Evolutionary conservation across 2,113 vertebrate species (phyloP), one percentile per base, ranked within the genome.

Genomic region (Phyllostomus discolor): DNA sequence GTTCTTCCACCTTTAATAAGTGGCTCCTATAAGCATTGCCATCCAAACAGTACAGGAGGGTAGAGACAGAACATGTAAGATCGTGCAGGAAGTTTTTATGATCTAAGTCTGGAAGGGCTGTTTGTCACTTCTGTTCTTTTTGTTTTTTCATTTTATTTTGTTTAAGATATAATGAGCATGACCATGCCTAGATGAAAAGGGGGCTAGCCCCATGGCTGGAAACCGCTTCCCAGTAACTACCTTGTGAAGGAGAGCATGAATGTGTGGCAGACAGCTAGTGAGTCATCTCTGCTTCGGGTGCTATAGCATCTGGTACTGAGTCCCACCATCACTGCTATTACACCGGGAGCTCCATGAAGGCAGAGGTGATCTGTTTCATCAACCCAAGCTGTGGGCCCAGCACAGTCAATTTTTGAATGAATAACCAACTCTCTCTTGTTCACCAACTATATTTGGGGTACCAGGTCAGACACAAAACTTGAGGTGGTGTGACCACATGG

Each of bases 291-390:
- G 38, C 19, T 19, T 79, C 46, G 15, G 10, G 8, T 10, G 28
- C 24, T 70, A 33, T 0, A 20, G 24, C 9, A 19, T 15, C 62
- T 7, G 11, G 66, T 9, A 11, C n/a, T 31, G 2, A 54, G 41
- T 8, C 10, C 33, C 26, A 7, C 3, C 5, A 4, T 33, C 10
- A 9, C 4, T 16, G 5, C 33, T 6, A 2, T n/a, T 22, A 9
- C 22, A 31, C 9, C 4, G 38, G 33, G 73, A 76, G 59, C n/a
- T 43, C 26, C 38, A 7, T 7, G 35, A 85, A 12, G 41, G 41
- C 26, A 75, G 46, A 90, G 19, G n/a, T 2, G 24, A 26, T 26
- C 67, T 66, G 35, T 64, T 84, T 86, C 48, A 57, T 41, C 41
- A 69, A 0, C 50, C 31, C n/a, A 69, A 95, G 43, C 35, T 43